phyloP scores from a whole-genome alignment of 2,888 invertebrate genomes.

The Diaperis boleti region DNA sequence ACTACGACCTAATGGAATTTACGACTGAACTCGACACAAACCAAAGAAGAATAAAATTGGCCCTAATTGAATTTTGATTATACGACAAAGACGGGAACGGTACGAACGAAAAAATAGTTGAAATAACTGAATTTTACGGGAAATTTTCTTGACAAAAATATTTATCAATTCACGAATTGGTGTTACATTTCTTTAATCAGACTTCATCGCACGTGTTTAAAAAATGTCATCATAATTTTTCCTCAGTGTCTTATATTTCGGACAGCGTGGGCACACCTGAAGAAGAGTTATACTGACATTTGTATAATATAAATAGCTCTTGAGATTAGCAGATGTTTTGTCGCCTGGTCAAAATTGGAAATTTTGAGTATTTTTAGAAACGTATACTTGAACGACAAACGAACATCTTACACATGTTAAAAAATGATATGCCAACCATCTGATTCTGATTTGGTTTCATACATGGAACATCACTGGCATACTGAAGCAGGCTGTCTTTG shows the following conservation, averaged over 20 bases:
- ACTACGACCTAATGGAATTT: constrained; percentile 26
- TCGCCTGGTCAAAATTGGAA: not conserved
- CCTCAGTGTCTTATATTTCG: constrained; percentile 19
- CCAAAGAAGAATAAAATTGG: constrained; percentile 9
- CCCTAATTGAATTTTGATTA: constrained; percentile 27
- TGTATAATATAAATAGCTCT: constrained; percentile 25
- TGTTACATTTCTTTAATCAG: no score
- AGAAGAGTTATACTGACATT: constrained; percentile 7
- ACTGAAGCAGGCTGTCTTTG: no score
- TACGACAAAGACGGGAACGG: constrained; percentile 8
- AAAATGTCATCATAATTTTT: constrained; percentile 14
- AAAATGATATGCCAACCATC: not conserved
- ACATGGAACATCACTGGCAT: no score
- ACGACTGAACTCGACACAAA: constrained; percentile 11
- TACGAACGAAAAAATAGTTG: constrained; percentile 8
- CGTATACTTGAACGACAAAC: not conserved
- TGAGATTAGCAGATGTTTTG: constrained; percentile 16
- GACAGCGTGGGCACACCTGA: constrained; percentile 24
- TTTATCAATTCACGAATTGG: no score
- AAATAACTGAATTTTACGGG: constrained; percentile 21
- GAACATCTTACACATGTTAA: not conserved
- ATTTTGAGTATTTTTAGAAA: constrained; percentile 6
- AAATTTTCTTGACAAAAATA: constrained; percentile 20
- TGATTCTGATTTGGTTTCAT: no score
- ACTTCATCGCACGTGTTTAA: not conserved